phyloP scores from a whole-genome alignment of 1,140 invertebrate species.

The Zaprionus gabonicus region DNA sequence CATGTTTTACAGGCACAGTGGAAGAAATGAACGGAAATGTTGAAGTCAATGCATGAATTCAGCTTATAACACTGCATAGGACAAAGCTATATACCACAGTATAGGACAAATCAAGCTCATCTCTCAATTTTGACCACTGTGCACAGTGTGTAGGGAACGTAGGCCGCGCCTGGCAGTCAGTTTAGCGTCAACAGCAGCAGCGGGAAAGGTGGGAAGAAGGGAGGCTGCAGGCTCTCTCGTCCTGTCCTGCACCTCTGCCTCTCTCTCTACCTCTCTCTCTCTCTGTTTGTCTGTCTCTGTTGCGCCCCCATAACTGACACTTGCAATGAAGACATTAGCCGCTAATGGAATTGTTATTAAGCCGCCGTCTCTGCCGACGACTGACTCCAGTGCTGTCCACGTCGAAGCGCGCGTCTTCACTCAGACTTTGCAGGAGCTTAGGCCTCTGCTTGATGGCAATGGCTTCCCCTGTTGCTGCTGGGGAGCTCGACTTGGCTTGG shows the following conservation, averaged over 20 bases:
- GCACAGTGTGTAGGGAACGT: constrained; percentile 11
- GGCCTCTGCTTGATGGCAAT: not conserved
- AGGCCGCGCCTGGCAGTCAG: constrained; percentile 65
- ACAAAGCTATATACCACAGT: not conserved
- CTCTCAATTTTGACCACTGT: not conserved
- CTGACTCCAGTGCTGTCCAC: constrained; percentile 1
- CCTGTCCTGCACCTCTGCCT: not conserved
- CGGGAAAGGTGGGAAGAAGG: not conserved
- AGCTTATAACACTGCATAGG: too few species aligned
- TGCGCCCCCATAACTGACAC: constrained; percentile 76
- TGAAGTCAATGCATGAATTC: too few species aligned
- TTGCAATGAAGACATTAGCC: constrained; percentile 83
- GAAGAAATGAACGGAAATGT: not conserved
- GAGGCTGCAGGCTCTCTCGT: not conserved
- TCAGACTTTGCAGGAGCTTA: constrained; percentile 37
- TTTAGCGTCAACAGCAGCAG: constrained; percentile 64
- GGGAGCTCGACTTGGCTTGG: constrained; percentile 20
- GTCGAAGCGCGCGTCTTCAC: constrained; percentile 30
- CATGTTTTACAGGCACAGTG: not conserved
- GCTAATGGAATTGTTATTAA: constrained; percentile 83
- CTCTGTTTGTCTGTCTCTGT: constrained; percentile 16
- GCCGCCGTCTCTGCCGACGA: constrained; percentile 40
- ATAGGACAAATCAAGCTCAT: not conserved
- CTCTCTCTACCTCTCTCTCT: constrained; percentile 1
- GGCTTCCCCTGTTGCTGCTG: too few species aligned